Percentiles rank a stretch among this genome's conserved stretches.
phyloP scores from a whole-genome alignment of 2,113 vertebrate genomes.

The Thermophis baileyi region DNA sequence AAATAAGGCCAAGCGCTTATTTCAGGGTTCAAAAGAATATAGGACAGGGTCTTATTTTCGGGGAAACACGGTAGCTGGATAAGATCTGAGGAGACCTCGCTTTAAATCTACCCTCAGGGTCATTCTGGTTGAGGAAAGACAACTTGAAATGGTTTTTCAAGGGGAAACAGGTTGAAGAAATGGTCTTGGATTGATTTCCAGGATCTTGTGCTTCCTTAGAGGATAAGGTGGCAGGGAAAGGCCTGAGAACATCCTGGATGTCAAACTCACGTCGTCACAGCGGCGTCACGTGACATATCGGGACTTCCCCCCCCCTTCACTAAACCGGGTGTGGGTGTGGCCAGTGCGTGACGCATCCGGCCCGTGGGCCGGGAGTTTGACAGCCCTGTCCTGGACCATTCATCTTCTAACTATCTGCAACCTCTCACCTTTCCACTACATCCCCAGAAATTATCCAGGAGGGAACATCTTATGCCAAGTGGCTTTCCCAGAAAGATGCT shows the following conservation, averaged over 20 bases:
- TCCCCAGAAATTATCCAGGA: background rate
- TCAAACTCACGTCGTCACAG: too few relatives aligned
- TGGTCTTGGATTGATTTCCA: background rate
- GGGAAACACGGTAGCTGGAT: too few relatives aligned
- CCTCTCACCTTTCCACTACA: background rate
- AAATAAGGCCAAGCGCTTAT: too few relatives aligned
- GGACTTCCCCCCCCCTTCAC: too few relatives aligned
- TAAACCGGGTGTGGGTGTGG: too few relatives aligned
- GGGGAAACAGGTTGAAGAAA: background rate
- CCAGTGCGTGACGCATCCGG: too few relatives aligned
- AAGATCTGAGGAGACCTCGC: background rate
- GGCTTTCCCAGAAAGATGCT: background rate
- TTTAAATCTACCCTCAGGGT: background rate
- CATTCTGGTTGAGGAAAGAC: background rate
- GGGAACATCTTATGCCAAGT: background rate
- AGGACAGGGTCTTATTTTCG: too few relatives aligned
- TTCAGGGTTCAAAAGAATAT: too few relatives aligned
- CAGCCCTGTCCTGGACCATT: background rate
- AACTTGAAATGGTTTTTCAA: background rate
- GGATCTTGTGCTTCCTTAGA: background rate
- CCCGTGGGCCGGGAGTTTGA: too few relatives aligned
- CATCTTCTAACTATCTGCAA: background rate
- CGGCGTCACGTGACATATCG: too few relatives aligned
- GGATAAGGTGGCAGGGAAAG: background rate
- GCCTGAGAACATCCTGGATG: background rate